These are phyloP conservation scores for Oreochromis aureus DNA, from an alignment of 2,113 vertebrate species.

Conservation along the genomic window DNA sequence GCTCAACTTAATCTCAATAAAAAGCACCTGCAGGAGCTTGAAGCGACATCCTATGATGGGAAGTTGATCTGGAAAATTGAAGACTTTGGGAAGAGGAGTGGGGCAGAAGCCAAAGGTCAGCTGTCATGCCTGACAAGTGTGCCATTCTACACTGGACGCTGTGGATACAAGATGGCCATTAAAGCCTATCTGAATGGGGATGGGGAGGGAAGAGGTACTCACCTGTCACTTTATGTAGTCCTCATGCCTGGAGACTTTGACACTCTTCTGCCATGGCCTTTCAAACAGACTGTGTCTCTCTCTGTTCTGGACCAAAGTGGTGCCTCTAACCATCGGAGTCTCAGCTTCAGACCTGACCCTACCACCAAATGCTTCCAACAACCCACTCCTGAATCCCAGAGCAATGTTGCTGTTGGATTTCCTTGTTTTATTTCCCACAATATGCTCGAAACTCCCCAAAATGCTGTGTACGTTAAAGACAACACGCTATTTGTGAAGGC, in stretches of 20 bases:
- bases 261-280: constrained; percentile 85
- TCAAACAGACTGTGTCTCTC: constrained; percentile 79
- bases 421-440: constrained; percentile 1
- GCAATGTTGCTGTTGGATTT: constrained; percentile 32
- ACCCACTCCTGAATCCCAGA: neutral
- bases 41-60: constrained; percentile 80
- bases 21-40: constrained; percentile 66
- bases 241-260: constrained; percentile 92
- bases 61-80: constrained; percentile 92
- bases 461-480: constrained; percentile 2
- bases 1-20: constrained; percentile 12
- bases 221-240: constrained; percentile 87
- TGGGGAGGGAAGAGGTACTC: constrained; percentile 78
- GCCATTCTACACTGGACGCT: constrained; percentile 85
- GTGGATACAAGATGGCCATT: constrained; percentile 82
- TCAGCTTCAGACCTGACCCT: constrained; percentile 34
- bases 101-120: constrained; percentile 72
- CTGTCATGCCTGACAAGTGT: constrained; percentile 77
- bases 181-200: constrained; percentile 86
- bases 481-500: constrained; percentile 40
- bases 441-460: neutral
- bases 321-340: constrained; percentile 5
- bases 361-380: constrained; percentile 12
- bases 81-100: constrained; percentile 76
- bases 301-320: constrained; percentile 40